Conservation (phyloP, 2,888 invertebrate genomes). For the Folsomia candida region DNA sequence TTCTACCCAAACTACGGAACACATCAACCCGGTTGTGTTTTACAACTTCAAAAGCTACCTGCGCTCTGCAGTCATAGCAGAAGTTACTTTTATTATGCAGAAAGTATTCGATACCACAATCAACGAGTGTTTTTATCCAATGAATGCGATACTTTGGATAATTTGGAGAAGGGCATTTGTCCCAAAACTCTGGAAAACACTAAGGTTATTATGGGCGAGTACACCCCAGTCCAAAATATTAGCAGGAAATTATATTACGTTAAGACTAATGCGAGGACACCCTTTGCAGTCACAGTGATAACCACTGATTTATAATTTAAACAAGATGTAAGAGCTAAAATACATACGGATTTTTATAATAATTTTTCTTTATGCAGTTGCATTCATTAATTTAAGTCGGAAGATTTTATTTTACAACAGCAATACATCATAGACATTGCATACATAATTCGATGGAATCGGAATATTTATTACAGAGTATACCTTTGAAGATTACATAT, state of each 20-base stretch:
- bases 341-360: too few relatives aligned
- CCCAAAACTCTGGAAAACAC: neutral
- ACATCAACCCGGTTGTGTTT: constrained; percentile 33
- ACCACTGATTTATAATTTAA: neutral
- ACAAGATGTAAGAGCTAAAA: too few relatives aligned
- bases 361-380: too few relatives aligned
- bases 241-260: constrained; percentile 29
- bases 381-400: too few relatives aligned
- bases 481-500: too few relatives aligned
- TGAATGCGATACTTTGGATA: constrained; percentile 15
- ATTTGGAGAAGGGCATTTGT: constrained; percentile 21
- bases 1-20: constrained; percentile 39
- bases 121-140: constrained; percentile 10
- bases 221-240: constrained; percentile 19
- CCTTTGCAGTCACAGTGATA: constrained; percentile 14
- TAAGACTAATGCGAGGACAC: constrained; percentile 24
- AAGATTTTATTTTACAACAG: too few relatives aligned
- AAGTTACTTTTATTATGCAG: constrained; percentile 34
- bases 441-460: too few relatives aligned
- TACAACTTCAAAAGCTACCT: constrained; percentile 23
- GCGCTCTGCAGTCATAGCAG: constrained; percentile 32
- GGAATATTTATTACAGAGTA: too few relatives aligned
- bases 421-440: too few relatives aligned
- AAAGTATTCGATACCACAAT: constrained; percentile 23
- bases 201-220: constrained; percentile 30